phyloP scores from a whole-genome alignment of 1,140 invertebrate genomes.

The Halyomorpha halys region DNA sequence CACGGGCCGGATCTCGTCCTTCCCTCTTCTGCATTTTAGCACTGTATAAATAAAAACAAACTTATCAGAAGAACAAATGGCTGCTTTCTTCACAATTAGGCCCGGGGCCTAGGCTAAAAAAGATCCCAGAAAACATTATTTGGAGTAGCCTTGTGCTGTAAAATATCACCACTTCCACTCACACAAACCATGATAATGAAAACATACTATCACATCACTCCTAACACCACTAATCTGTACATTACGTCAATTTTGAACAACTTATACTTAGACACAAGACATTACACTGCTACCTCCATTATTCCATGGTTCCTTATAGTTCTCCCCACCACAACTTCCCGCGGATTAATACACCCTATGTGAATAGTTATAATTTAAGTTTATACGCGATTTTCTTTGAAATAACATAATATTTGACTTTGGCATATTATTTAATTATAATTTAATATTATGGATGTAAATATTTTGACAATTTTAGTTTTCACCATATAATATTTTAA shows the following conservation, averaged over 20 bases:
- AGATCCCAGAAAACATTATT: slow-evolving; percentile 24
- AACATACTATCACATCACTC: slow-evolving; percentile 26
- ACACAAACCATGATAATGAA: slow-evolving; percentile 15
- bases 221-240: slow-evolving; percentile 16
- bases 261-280: slow-evolving; percentile 20
- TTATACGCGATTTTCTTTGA: no score
- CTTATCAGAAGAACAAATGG: slow-evolving; percentile 28
- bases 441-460: no score
- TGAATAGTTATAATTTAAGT: neutral
- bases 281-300: slow-evolving; percentile 31
- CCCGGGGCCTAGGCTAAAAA: slow-evolving; percentile 30
- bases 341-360: slow-evolving; percentile 24
- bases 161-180: slow-evolving; percentile 23
- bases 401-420: no score
- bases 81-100: slow-evolving; percentile 29
- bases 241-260: slow-evolving; percentile 18
- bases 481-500: no score
- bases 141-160: slow-evolving; percentile 13
- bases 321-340: slow-evolving; percentile 21
- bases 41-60: slow-evolving; percentile 24
- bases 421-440: no score
- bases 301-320: slow-evolving; percentile 22
- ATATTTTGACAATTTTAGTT: no score
- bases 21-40: slow-evolving; percentile 34
- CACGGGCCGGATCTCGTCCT: slow-evolving; percentile 28